Evolutionary conservation across 92 coral and sea anemone species (phyloP), one percentile per base, ranked within the genome.

Genomic region (Metridium senile): DNA sequence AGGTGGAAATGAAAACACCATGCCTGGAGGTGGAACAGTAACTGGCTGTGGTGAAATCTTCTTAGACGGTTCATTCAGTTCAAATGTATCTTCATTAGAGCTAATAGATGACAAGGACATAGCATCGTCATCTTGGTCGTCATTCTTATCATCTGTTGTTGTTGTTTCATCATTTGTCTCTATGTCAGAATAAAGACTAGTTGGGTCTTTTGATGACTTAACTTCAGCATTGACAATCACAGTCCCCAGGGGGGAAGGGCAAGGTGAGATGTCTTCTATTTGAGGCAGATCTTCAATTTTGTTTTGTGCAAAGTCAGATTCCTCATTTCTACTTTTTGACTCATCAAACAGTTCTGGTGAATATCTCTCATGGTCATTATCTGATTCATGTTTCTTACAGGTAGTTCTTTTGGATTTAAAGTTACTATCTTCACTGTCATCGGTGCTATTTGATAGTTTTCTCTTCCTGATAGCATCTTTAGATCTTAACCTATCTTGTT

Each of bases 61-160:
- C 73, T 81, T 82, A 19, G 83, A 90, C 18, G 97, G 99, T 56
- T 92, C 91, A 72, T 87, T 92, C 8, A 96, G 98, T 85, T 96
- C 97, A 47, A 96, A 83, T 18, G 97, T 84, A 52, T 93, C 98
- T 77, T 96, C 99, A 83, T 96, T 96, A 28, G 99, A 96, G 74
- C 99, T 96, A 23, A 96, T 96, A 47, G 99, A 93, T 26, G 99
- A 96, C 19, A 96, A 77, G 2, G 99, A 96, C 99, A 96, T 96
- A 39, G 97, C 97, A 78, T 96, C 97, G 84, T 96, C 98, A 69
- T 94, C 82, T 65, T 92, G 90, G 26, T 88, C 92, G 16, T 80
- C 79, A 35, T 79, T 85, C 56, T 65, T 79, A 26, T 67, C 65
- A 19, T 74, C 68, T 35, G 68, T 29, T 2, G 33, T 33, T 11